A percentile compares a stretch with the other conserved stretches of the same genome.
Evolutionary conservation across 2,797 vertebrate species (phyloP).

Genomic region (Ctenochaetus hawaiiensis): DNA sequence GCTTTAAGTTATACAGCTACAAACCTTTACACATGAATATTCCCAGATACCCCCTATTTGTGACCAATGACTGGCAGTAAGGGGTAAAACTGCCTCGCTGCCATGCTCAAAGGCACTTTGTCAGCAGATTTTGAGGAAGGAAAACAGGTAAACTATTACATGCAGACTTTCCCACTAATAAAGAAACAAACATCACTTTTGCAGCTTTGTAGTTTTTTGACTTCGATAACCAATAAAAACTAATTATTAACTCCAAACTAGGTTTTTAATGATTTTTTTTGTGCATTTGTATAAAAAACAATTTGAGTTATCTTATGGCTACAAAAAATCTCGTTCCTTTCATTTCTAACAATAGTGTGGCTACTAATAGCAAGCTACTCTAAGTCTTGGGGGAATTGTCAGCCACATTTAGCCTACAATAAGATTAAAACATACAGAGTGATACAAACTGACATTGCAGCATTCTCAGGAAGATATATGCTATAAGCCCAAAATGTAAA

Average conservation of each 20-base stretch:
- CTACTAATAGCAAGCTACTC: neutral
- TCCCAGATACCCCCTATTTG: neutral
- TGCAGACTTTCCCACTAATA: neutral
- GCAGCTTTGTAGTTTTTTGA: neutral
- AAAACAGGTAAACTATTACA: neutral
- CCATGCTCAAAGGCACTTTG: neutral
- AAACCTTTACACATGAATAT: neutral
- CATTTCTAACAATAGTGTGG: neutral
- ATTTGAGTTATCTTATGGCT: neutral
- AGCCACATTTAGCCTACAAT: neutral
- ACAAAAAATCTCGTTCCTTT: neutral
- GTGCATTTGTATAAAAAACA: neutral
- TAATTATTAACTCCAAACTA: neutral
- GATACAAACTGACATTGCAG: neutral
- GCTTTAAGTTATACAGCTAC: neutral
- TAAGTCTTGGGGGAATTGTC: too few relatives aligned
- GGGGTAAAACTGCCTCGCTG: neutral
- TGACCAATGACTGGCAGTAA: neutral
- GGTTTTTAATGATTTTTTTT: neutral
- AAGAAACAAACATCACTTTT: neutral
- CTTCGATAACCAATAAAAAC: neutral
- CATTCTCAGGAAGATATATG: neutral
- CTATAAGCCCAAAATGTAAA: slow-evolving; percentile 10
- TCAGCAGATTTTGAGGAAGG: neutral
- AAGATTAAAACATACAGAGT: neutral